Percentiles rank a stretch among this genome's conserved stretches.
These are phyloP conservation scores for Atherix ibis DNA, from an alignment of 2,888 invertebrate genomes.

Conservation along the genomic window DNA sequence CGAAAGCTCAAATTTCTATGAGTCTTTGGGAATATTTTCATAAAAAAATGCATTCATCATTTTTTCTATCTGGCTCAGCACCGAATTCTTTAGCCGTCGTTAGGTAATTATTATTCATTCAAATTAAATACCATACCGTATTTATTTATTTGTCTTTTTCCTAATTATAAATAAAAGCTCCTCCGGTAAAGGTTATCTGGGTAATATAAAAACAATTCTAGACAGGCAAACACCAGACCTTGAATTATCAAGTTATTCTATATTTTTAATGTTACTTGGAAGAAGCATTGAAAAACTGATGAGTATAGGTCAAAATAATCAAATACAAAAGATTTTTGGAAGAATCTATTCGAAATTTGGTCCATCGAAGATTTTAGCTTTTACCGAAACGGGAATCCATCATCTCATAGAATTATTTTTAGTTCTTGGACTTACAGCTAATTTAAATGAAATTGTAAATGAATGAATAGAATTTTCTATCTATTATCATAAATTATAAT, in stretches of 20 bases:
- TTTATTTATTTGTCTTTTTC: neutral
- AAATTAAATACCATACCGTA: neutral
- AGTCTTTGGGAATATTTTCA: constrained; percentile 43
- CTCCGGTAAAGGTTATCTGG: constrained; percentile 24
- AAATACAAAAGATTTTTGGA: constrained; percentile 35
- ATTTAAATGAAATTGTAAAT: constrained; percentile 18
- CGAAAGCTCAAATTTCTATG: constrained; percentile 35
- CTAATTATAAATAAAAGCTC: constrained; percentile 6
- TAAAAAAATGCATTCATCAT: constrained; percentile 38
- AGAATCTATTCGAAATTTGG: constrained; percentile 43
- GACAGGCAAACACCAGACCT: constrained; percentile 17
- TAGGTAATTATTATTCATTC: constrained; percentile 14
- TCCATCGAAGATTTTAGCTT: constrained; percentile 36
- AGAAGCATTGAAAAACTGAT: constrained; percentile 20
- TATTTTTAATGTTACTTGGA: constrained; percentile 35
- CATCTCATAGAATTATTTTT: constrained; percentile 35
- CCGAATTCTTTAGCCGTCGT: constrained; percentile 33
- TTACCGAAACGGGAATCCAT: constrained; percentile 39
- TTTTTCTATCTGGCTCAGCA: constrained; percentile 34
- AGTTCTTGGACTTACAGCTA: constrained; percentile 21
- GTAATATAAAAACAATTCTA: constrained; percentile 30
- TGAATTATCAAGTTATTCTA: constrained; percentile 35
- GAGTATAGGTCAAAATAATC: constrained; percentile 13
- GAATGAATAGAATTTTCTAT: too few relatives aligned
- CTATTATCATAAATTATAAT: neutral